These are phyloP conservation scores for Heterotis niloticus DNA, from an alignment of 2,113 vertebrate species.

Conservation along the genomic window DNA sequence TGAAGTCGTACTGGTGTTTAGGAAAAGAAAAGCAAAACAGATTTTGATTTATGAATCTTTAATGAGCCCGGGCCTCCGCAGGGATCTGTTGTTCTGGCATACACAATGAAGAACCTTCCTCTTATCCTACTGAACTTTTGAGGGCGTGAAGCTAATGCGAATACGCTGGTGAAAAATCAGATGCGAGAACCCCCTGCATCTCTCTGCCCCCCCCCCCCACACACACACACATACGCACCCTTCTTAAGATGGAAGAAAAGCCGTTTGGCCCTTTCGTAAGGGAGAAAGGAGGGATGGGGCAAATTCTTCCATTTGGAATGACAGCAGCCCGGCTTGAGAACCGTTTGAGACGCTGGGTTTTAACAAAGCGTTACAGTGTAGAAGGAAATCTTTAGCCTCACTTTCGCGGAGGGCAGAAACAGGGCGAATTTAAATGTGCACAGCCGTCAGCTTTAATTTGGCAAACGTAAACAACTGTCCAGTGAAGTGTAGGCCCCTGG, in stretches of 20 bases:
- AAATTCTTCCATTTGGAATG: not conserved
- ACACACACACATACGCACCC: not conserved
- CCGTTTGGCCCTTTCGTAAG: not conserved
- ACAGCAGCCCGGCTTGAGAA: not conserved
- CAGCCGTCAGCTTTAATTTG: constrained; percentile 9
- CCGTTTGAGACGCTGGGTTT: not conserved
- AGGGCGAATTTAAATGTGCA: not conserved
- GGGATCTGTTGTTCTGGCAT: constrained; percentile 16
- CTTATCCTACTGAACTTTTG: not conserved
- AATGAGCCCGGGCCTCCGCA: not conserved
- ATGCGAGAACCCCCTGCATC: too few species aligned
- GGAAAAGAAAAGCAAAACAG: constrained; percentile 22
- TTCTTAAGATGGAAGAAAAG: not conserved
- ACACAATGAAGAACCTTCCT: constrained; percentile 7
- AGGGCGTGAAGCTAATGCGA: not conserved
- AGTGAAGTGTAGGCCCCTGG: not conserved
- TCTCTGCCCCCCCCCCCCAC: not conserved
- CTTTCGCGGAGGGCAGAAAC: not conserved
- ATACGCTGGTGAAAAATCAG: not conserved
- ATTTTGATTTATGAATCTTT: constrained; percentile 24
- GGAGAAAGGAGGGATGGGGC: not conserved
- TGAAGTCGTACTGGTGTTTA: constrained; percentile 17
- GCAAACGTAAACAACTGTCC: not conserved
- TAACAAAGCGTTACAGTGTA: not conserved
- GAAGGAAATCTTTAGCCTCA: not conserved